phyloP scores from a whole-genome alignment of 2,797 vertebrate species.

The Sebastes umbrosus region DNA sequence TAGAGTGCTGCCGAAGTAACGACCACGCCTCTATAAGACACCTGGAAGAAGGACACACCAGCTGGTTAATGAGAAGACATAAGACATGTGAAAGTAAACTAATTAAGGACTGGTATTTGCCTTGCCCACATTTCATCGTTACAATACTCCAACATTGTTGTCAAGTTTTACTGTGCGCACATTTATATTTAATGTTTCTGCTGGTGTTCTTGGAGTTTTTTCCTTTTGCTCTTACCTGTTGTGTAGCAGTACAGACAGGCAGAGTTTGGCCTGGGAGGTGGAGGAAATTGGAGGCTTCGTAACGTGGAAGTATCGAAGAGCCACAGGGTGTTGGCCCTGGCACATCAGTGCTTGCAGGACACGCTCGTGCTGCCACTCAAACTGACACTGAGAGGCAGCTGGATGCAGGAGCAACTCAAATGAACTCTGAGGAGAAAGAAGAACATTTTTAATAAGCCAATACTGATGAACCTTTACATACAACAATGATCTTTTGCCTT shows the following conservation, averaged over 20 bases:
- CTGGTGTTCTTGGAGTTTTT: neutral
- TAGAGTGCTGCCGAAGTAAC: conserved; percentile 87
- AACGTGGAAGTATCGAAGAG: conserved; percentile 90
- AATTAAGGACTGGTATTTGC: neutral
- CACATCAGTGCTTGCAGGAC: conserved; percentile 92
- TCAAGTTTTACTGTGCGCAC: neutral
- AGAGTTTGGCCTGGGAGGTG: conserved; percentile 85
- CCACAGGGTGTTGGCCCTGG: conserved; percentile 87
- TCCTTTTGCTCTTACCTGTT: conserved; percentile 83
- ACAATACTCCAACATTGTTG: neutral
- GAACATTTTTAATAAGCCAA: neutral
- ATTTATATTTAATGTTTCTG: neutral
- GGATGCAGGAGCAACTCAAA: conserved; percentile 93
- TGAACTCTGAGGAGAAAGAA: conserved; percentile 82
- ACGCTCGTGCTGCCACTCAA: conserved; percentile 90
- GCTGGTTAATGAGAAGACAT: neutral
- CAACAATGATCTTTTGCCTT: neutral
- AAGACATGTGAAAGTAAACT: neutral
- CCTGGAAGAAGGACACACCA: conserved; percentile 67
- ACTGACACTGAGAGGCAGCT: conserved; percentile 85
- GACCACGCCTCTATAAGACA: conserved; percentile 93
- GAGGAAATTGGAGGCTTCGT: conserved; percentile 86
- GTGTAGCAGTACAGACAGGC: conserved; percentile 90
- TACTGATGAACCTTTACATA: neutral
- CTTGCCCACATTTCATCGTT: neutral